A percentile compares a stretch with the other conserved stretches of the same genome.
phyloP scores from a whole-genome alignment of 2,113 vertebrate species.

The Gobiocypris rarus region DNA sequence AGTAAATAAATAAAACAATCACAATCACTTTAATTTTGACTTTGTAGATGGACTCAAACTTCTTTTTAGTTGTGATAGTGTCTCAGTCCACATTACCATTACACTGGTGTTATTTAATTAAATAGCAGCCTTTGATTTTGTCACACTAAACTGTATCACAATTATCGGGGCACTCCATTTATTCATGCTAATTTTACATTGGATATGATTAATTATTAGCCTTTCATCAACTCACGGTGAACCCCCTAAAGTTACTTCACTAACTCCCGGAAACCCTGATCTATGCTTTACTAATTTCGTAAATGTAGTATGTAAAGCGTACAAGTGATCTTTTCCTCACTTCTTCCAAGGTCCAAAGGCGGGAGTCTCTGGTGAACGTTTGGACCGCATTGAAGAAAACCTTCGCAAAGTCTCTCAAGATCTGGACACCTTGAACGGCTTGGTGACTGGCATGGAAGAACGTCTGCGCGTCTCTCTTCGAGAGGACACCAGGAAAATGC shows the following conservation, averaged over 20 bases:
- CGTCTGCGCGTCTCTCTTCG: conserved; percentile 84
- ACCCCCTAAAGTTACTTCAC: not conserved
- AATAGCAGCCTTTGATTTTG: too few species aligned
- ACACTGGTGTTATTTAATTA: too few species aligned
- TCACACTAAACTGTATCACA: too few species aligned
- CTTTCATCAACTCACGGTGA: not conserved
- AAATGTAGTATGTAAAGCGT: not conserved
- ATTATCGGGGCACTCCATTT: not conserved
- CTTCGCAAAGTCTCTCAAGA: conserved; percentile 85
- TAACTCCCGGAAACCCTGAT: not conserved
- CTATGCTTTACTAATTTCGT: not conserved
- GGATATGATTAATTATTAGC: not conserved
- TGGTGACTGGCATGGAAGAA: conserved; percentile 83
- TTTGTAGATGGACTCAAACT: too few species aligned
- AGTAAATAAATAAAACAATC: too few species aligned
- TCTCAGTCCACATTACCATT: not conserved
- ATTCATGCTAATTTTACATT: not conserved
- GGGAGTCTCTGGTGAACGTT: conserved; percentile 81
- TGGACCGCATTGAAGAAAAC: conserved; percentile 90
- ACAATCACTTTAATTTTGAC: too few species aligned
- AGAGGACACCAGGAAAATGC: conserved; percentile 86
- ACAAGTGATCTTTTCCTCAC: conserved; percentile 29
- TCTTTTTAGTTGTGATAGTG: too few species aligned
- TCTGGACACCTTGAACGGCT: conserved; percentile 82
- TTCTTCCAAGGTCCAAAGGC: conserved; percentile 78